Base-by-base conservation (phyloP, 1,140 invertebrate species). In the Drosophila neocordata region DNA sequence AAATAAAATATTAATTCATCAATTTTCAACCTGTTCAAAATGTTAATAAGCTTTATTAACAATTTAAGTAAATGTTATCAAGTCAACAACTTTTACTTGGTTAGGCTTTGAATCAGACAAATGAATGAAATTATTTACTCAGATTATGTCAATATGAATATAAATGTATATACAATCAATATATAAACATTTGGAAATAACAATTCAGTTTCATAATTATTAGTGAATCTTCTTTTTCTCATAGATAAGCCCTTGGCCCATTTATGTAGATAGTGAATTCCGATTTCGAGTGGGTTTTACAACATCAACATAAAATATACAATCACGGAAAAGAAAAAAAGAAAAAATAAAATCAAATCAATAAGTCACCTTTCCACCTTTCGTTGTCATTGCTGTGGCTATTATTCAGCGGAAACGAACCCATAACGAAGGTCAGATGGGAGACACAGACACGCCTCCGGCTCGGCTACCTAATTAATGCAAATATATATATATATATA, bases 371-470 rank as follows among this genome's bases (percentile, higher is more conserved):
- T 44, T 44, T 44, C 6, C 15, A 15, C 41, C 15, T 18, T 18
- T 20, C n/a, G 2, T 20, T 48, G 41, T 44, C 18, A 15, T 44
- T 15, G 41, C 15, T 48, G 41, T 44, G 1, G 41, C 15, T 15
- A 13, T 13, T 44, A 9, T 20, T 20, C 18, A 9, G 41, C 41
- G 41, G 41, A 48, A 48, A 18, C 41, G 15, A 20, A 11, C 15
- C 41, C 41, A 48, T 48, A 48, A 48, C 41, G 41, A 48, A 48
- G 41, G 41, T 48, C 41, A 48, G 41, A 48, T 20, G 41, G 41
- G 41, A 48, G 41, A 48, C 41, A 48, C 41, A 48, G 41, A 48
- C 41, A 48, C 41, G 41, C 41, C 41, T 48, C 41, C 41, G 41
- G 41, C 41, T n/a, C 41, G 41, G 41, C 41, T 20, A 48, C 41